A percentile compares a stretch with the other conserved stretches of the same genome.
These are phyloP conservation scores for Anarhynchus alexandrinus DNA, from an alignment of 2,113 vertebrate genomes.

Conservation along the genomic window DNA sequence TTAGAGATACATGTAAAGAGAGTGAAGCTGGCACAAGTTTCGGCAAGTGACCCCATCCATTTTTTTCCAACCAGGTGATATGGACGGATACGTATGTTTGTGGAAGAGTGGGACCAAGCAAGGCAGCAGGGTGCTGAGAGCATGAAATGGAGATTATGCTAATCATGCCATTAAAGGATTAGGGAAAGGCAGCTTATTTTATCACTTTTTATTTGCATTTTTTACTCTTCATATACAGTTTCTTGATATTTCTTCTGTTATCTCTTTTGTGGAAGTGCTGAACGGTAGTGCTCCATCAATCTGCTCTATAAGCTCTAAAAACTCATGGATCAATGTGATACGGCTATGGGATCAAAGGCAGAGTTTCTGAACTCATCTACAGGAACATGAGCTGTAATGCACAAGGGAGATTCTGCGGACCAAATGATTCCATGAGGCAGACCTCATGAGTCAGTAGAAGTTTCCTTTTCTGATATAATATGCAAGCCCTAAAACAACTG, in stretches of 20 bases:
- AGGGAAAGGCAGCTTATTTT: background rate
- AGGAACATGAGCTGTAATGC: conserved; percentile 32
- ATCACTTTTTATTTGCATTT: background rate
- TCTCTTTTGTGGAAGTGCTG: background rate
- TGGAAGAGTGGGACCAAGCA: background rate
- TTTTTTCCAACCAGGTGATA: background rate
- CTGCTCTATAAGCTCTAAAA: conserved; percentile 37
- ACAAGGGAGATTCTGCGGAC: conserved; percentile 20
- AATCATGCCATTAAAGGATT: background rate
- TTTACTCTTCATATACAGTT: background rate
- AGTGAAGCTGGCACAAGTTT: background rate
- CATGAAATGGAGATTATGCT: background rate
- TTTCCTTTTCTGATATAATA: conserved; percentile 3
- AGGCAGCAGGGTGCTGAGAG: background rate
- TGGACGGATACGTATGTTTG: background rate
- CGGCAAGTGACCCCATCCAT: background rate
- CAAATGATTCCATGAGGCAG: background rate
- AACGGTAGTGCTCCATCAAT: background rate
- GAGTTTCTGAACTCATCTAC: conserved; percentile 29
- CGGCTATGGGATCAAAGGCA: conserved; percentile 11
- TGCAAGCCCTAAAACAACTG: background rate
- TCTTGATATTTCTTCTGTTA: background rate
- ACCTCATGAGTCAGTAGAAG: conserved; percentile 35
- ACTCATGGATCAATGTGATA: conserved; percentile 29
- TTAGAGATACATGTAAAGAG: background rate